Percentiles rank a stretch among this genome's conserved stretches.
phyloP scores from a whole-genome alignment of 1,140 invertebrate genomes.

The Papilio aristodemus region DNA sequence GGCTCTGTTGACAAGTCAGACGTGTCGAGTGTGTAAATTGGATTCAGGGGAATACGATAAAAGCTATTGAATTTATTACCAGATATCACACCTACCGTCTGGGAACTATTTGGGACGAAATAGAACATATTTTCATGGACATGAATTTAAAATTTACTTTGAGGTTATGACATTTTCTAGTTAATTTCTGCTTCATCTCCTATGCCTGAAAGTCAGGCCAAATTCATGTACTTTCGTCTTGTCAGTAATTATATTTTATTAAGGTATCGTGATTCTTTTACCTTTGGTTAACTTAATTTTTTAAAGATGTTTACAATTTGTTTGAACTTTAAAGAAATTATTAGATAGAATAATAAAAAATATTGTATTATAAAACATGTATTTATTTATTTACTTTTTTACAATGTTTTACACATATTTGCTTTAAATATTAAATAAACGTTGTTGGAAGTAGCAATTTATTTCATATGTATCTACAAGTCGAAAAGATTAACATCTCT shows the following conservation, averaged over 20 bases:
- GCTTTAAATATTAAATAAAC: background rate
- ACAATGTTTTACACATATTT: background rate
- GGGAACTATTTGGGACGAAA: background rate
- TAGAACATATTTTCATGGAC: no score
- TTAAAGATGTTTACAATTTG: no score
- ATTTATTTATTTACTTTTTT: background rate
- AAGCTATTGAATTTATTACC: conserved; percentile 16
- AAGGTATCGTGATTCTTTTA: no score
- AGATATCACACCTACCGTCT: background rate
- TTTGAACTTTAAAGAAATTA: background rate
- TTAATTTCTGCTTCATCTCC: no score
- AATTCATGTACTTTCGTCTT: no score
- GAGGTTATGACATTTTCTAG: no score
- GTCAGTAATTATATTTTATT: no score
- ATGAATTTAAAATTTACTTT: no score
- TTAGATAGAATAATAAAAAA: background rate
- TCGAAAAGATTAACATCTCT: conserved; percentile 42
- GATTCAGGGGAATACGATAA: background rate
- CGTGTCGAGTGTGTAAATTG: conserved; percentile 25
- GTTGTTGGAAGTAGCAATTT: background rate
- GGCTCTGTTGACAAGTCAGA: conserved; percentile 25
- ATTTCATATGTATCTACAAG: conserved; percentile 33
- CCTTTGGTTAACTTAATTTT: no score
- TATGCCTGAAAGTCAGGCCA: no score
- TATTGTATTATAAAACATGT: background rate